Evolutionary conservation across 2,888 invertebrate species (phyloP).

Genomic region (Aproaerema taeniolella): DNA sequence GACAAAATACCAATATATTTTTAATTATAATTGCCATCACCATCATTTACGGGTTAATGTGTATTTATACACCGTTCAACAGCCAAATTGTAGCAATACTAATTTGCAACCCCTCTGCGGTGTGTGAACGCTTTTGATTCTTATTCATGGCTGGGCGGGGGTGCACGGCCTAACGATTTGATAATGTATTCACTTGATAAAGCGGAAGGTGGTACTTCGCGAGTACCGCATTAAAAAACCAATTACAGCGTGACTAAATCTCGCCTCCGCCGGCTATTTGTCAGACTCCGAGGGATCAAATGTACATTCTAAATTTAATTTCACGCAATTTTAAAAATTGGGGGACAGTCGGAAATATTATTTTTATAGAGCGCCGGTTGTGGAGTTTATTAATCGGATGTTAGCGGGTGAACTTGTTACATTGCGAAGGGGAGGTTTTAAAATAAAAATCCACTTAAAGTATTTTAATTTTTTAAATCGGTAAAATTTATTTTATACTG

Average conservation of each 20-base stretch:
- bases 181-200: constrained; percentile 78
- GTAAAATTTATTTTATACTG: no score
- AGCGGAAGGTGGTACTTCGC: constrained; percentile 74
- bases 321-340: constrained; percentile 73
- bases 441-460: no score
- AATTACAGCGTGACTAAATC: constrained; percentile 75
- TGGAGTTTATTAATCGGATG: constrained; percentile 55
- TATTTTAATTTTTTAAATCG: no score
- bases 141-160: constrained; percentile 62
- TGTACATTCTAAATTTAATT: constrained; percentile 76
- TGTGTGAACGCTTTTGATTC: constrained; percentile 67
- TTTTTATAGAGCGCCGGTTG: constrained; percentile 58
- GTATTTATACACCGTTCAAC: constrained; percentile 67
- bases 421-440: constrained; percentile 4
- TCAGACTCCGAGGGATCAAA: constrained; percentile 73
- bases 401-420: constrained; percentile 28
- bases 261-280: constrained; percentile 67
- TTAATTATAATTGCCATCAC: constrained; percentile 5
- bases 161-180: constrained; percentile 71
- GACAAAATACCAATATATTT: no score
- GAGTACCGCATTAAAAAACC: constrained; percentile 74
- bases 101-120: constrained; percentile 57
- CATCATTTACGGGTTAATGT: no score
- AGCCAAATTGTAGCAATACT: constrained; percentile 50
- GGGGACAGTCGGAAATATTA: constrained; percentile 58